A percentile compares a stretch with the other conserved stretches of the same genome.
phyloP scores from a whole-genome alignment of 1,140 invertebrate species.

The Aethina tumida region DNA sequence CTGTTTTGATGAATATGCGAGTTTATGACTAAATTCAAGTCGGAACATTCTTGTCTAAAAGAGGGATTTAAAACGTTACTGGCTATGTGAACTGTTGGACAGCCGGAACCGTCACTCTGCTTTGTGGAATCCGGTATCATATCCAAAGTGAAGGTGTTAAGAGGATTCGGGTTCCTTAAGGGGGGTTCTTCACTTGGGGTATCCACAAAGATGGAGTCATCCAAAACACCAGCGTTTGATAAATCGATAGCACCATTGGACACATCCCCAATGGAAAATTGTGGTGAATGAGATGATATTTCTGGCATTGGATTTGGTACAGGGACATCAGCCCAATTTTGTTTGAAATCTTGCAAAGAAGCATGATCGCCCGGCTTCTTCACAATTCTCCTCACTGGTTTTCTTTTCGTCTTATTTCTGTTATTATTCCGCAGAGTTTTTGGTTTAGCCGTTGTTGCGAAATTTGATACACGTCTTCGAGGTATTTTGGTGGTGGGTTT shows the following conservation, averaged over 20 bases:
- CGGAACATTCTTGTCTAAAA: slow-evolving; percentile 28
- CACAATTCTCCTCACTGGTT: slow-evolving; percentile 17
- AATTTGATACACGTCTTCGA: background rate
- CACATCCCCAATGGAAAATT: slow-evolving; percentile 20
- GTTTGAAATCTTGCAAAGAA: slow-evolving; percentile 19
- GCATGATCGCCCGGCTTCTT: slow-evolving; percentile 17
- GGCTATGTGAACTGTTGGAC: slow-evolving; percentile 27
- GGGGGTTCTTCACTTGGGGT: background rate
- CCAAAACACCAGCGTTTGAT: slow-evolving; percentile 7
- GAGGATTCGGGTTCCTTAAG: slow-evolving; percentile 11
- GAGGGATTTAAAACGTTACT: slow-evolving; percentile 24
- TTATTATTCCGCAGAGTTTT: slow-evolving; percentile 1
- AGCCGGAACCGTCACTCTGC: slow-evolving; percentile 12
- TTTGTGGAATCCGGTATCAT: slow-evolving; percentile 18
- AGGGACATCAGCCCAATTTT: slow-evolving; percentile 23
- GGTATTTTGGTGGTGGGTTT: slow-evolving; percentile 1
- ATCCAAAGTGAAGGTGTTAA: slow-evolving; percentile 25
- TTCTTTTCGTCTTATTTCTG: slow-evolving; percentile 12
- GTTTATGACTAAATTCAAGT: slow-evolving; percentile 33
- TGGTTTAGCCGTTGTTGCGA: slow-evolving; percentile 2
- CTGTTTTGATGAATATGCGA: slow-evolving; percentile 30
- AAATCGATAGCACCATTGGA: slow-evolving; percentile 5
- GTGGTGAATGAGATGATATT: slow-evolving; percentile 28
- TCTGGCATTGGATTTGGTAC: slow-evolving; percentile 27
- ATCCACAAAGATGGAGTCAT: background rate